Percentiles rank a stretch among this genome's conserved stretches.
Conservation (phyloP, 2,113 vertebrate genomes). For the Cavia porcellus region DNA sequence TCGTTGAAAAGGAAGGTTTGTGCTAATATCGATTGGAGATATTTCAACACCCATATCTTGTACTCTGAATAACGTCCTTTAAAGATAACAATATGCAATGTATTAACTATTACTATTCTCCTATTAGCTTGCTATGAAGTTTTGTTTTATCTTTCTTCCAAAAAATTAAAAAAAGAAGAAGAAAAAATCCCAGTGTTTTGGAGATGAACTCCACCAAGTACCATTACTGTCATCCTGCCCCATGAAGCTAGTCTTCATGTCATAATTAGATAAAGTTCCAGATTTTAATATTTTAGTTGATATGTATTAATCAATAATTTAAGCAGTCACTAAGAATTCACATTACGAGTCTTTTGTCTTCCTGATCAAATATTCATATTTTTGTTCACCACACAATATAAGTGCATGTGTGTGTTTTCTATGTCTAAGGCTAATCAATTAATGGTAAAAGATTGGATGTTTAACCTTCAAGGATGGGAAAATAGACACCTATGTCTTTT, state of each 20-base stretch:
- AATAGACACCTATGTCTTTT: background rate
- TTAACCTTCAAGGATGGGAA: background rate
- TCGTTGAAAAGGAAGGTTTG: background rate
- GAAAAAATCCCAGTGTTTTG: background rate
- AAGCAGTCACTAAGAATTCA: background rate
- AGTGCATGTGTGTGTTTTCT: background rate
- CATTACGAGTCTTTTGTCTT: background rate
- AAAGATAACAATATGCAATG: background rate
- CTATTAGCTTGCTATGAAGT: background rate
- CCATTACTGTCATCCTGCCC: too few relatives aligned
- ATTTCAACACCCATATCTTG: background rate
- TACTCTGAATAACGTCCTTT: background rate
- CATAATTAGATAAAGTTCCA: conserved; percentile 11
- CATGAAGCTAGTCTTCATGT: too few relatives aligned
- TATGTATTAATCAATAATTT: background rate
- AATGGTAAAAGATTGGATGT: background rate
- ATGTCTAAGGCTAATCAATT: background rate
- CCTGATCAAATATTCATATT: background rate
- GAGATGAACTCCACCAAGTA: too few relatives aligned
- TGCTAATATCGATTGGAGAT: background rate
- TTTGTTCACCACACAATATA: background rate
- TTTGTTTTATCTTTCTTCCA: background rate
- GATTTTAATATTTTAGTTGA: conserved; percentile 2
- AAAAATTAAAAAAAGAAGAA: background rate
- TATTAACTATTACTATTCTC: background rate